These are phyloP conservation scores for Scaptodrosophila lebanonensis DNA, from an alignment of 1,140 invertebrate genomes.

Conservation along the genomic window DNA sequence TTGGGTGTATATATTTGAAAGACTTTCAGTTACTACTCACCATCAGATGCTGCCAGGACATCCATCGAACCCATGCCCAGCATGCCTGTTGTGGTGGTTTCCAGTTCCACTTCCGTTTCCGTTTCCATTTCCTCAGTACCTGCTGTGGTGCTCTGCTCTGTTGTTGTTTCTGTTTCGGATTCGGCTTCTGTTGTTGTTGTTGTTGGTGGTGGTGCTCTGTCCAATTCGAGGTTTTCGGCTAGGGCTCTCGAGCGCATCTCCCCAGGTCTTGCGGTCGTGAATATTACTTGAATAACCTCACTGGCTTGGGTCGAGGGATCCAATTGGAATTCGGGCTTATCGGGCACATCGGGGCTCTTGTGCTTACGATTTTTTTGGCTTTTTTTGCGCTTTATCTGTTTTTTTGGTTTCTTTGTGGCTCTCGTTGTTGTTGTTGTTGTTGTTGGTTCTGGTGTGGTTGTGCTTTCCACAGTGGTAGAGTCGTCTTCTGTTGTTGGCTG, in stretches of 20 bases:
- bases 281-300: constrained; percentile 40
- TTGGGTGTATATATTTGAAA: no score
- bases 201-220: constrained; percentile 2
- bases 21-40: no score
- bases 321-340: constrained; percentile 43
- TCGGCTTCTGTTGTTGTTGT: neutral
- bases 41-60: no score
- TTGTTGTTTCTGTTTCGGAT: constrained; percentile 9
- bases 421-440: constrained; percentile 8
- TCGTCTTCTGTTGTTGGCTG: neutral
- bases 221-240: constrained; percentile 15
- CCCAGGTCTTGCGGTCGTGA: constrained; percentile 10
- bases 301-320: constrained; percentile 48
- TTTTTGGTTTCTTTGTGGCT: neutral
- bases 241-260: constrained; percentile 12
- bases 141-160: constrained; percentile 26
- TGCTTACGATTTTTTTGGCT: constrained; percentile 1
- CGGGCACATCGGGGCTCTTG: constrained; percentile 29
- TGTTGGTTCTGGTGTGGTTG: constrained; percentile 1
- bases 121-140: constrained; percentile 18
- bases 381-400: neutral
- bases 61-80: no score
- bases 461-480: constrained; percentile 1
- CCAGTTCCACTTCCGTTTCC: neutral
- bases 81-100: no score